Base-by-base conservation (phyloP, 2,113 vertebrate genomes). In the Datnioides undecimradiatus region DNA sequence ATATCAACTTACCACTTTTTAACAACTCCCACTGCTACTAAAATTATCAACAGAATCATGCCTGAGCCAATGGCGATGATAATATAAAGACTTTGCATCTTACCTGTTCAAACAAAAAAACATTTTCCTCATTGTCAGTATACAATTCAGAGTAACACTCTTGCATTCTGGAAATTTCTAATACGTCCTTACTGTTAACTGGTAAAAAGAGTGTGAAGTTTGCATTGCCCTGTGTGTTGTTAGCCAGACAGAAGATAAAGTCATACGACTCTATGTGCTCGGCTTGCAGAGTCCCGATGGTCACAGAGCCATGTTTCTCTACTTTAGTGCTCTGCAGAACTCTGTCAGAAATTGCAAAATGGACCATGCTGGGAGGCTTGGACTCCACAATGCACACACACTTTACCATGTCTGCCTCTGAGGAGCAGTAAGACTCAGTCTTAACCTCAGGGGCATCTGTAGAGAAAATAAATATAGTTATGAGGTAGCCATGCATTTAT, bases 351-450 rank as follows among this genome's bases (percentile, higher is more conserved):
- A 88, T 40, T 25, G 84, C 40, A 87, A 94, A 93, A 8, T 58
- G 36, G 38, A 95, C 71, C 7, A 14, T 43, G 38, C 92, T 83
- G 46, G 87, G 43, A 31, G 94, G 93, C 14, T 67, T 68, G 31
- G 93, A 93, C n/a, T 94, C 91, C 6, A 70, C 89, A 4, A 85
- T 82, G 70, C 93, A 95, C 31, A 84, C 27, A 58, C 94, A 95
- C 12, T 73, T 90, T 1, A 89, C 33, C 16, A 27, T 11, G 8
- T 43, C 27, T 0, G 6, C 41, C 8, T 79, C 57, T 3, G 12
- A 31, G 8, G 72, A 87, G 73, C 94, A 95, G 25, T 84, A 84
- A 0, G 93, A 94, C 1, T 36, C 11, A 0, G 3, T n/a, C 34
- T 86, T 90, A 36, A 95, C 87, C 48, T 91, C 91, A 65, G 93